Percentiles rank a stretch among this genome's conserved stretches.
phyloP scores from a whole-genome alignment of 2,113 vertebrate genomes.

The Odocoileus hemionus region DNA sequence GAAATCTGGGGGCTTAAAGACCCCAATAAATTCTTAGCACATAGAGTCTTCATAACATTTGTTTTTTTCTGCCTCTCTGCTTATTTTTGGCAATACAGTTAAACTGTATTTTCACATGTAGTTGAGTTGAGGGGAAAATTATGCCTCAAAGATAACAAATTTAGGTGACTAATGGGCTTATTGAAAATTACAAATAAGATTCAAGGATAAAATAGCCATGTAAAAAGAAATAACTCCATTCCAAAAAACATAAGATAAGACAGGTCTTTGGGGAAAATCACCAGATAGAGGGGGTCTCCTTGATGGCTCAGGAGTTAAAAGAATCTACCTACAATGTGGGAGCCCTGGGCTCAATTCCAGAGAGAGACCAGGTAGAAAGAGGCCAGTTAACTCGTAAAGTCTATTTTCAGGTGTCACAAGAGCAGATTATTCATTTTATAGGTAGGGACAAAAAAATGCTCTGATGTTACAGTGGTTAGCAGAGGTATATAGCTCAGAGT shows the following conservation, averaged over 20 bases:
- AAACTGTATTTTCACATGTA: constrained; percentile 49
- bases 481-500: not conserved
- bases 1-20: constrained; percentile 23
- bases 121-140: constrained; percentile 33
- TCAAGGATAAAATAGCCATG: not conserved
- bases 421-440: not conserved
- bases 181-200: constrained; percentile 19
- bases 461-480: not conserved
- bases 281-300: not conserved
- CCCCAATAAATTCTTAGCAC: not conserved
- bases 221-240: not conserved
- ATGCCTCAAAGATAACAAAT: constrained; percentile 33
- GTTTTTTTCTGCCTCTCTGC: constrained; percentile 21
- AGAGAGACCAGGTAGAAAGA: not conserved
- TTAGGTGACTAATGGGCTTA: not conserved
- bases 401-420: not conserved
- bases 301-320: not conserved
- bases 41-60: not conserved
- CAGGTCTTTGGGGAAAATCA: not conserved
- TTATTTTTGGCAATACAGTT: constrained; percentile 58
- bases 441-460: not conserved
- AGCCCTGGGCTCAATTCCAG: not conserved
- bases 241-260: not conserved
- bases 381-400: not conserved
- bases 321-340: not conserved